phyloP scores from a whole-genome alignment of 2,113 vertebrate genomes.

The Leiothrix lutea region DNA sequence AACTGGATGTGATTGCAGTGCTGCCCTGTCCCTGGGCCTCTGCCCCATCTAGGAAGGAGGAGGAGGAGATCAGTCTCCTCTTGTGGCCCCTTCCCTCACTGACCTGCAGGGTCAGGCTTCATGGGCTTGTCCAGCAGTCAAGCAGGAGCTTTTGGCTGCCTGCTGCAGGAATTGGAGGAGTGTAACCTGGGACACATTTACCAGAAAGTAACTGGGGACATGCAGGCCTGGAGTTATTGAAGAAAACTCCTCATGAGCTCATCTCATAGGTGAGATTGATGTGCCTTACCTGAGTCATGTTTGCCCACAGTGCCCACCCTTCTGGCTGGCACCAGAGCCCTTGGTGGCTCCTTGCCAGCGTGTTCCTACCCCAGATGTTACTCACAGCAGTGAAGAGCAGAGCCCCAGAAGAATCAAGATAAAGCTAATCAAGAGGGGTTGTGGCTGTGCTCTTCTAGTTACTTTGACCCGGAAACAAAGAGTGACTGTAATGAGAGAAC shows the following conservation, averaged over 20 bases:
- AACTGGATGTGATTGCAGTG: neutral
- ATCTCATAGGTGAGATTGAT: neutral
- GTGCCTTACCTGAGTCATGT: neutral
- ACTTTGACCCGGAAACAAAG: neutral
- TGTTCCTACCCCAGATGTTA: neutral
- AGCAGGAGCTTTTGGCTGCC: neutral
- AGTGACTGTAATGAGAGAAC: neutral
- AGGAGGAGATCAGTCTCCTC: neutral
- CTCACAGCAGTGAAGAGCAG: neutral
- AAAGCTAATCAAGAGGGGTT: neutral
- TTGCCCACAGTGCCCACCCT: neutral
- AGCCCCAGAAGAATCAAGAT: neutral
- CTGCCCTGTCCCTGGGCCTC: neutral
- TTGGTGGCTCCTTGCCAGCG: fast-evolving
- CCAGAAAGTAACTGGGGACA: neutral
- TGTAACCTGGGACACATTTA: neutral
- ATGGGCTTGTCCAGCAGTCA: neutral
- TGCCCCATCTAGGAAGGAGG: neutral
- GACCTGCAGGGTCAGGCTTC: neutral
- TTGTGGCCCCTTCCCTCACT: neutral
- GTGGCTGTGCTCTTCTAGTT: neutral
- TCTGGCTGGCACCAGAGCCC: neutral
- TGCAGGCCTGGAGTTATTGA: neutral
- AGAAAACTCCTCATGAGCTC: neutral
- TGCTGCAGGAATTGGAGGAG: neutral